Percentiles rank a stretch among this genome's conserved stretches.
phyloP scores from a whole-genome alignment of 2,797 vertebrate genomes.

The Macrochelys suwanniensis region DNA sequence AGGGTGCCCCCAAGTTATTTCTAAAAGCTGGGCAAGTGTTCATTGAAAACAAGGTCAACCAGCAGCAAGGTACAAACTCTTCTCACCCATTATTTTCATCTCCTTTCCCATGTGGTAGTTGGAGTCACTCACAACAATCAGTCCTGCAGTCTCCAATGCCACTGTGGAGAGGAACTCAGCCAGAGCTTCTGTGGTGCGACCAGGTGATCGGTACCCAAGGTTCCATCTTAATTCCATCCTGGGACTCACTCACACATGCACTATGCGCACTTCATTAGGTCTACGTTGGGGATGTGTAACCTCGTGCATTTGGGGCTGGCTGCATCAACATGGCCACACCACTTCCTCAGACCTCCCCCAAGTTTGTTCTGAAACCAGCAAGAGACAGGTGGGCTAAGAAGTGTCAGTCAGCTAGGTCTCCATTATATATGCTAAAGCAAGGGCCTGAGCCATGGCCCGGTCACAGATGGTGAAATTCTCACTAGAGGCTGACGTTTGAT shows the following conservation, averaged over 20 bases:
- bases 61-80: neutral
- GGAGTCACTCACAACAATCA: neutral
- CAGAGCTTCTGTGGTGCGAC: neutral
- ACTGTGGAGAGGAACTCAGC: neutral
- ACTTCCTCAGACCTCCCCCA: neutral
- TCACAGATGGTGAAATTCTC: neutral
- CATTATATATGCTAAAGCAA: neutral
- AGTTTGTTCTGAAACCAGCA: neutral
- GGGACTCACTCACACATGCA: fast-evolving
- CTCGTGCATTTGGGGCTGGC: neutral
- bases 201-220: neutral
- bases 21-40: fast-evolving
- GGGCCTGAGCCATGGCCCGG: neutral
- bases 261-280: neutral
- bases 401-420: neutral
- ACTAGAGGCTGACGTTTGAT: neutral
- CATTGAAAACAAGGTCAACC: neutral
- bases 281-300: neutral
- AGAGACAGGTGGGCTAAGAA: neutral
- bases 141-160: neutral
- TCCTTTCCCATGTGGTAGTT: neutral
- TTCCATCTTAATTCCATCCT: neutral
- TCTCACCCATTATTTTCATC: neutral
- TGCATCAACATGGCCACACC: neutral
- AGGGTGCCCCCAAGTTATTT: neutral